Percentiles rank a stretch among this genome's conserved stretches.
Evolutionary conservation across 2,888 invertebrate genomes (phyloP).

Genomic region (Andrena fulva): DNA sequence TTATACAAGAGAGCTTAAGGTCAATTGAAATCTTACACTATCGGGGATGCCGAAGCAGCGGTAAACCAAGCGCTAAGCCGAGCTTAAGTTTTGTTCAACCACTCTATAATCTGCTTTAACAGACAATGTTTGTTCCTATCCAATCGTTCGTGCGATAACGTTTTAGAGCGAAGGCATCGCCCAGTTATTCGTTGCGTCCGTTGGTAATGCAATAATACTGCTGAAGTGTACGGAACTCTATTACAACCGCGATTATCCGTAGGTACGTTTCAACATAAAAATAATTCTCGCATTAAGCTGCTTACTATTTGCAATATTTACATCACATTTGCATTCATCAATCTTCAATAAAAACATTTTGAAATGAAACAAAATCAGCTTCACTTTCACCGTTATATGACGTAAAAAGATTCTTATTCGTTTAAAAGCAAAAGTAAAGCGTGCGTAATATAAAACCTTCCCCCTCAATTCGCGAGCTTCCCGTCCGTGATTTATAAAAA

Average conservation of each 20-base stretch:
- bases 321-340: too few relatives aligned
- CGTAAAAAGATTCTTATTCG: too few relatives aligned
- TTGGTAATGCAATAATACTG: background rate
- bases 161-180: slow-evolving; percentile 7
- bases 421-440: too few relatives aligned
- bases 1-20: slow-evolving; percentile 20
- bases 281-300: too few relatives aligned
- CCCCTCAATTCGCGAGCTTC: background rate
- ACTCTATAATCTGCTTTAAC: slow-evolving; percentile 44
- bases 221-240: background rate
- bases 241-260: background rate
- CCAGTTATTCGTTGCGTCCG: background rate
- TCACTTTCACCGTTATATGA: too few relatives aligned
- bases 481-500: background rate
- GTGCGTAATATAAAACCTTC: background rate
- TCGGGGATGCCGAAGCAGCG: slow-evolving; percentile 19
- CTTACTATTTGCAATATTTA: too few relatives aligned
- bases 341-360: too few relatives aligned
- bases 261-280: too few relatives aligned
- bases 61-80: slow-evolving; percentile 54
- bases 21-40: slow-evolving; percentile 50
- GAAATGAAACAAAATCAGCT: too few relatives aligned
- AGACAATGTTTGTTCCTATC: slow-evolving; percentile 56
- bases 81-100: slow-evolving; percentile 56
- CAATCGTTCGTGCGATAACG: slow-evolving; percentile 49